A percentile compares a stretch with the other conserved stretches of the same genome.
phyloP scores from a whole-genome alignment of 2,113 vertebrate genomes.

The Osmerus eperlanus region DNA sequence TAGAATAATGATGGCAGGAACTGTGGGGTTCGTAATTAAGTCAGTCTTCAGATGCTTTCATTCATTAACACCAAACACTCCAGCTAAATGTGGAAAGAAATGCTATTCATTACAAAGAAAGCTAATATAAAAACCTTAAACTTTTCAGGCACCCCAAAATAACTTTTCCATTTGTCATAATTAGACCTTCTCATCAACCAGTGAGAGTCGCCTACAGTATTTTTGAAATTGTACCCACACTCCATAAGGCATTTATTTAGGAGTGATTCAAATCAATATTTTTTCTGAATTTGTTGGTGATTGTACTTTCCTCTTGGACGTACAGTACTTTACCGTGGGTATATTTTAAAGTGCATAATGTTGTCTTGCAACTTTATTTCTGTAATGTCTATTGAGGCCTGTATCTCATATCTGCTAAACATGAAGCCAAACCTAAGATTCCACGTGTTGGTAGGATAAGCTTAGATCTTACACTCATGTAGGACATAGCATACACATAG shows the following conservation, averaged over 20 bases:
- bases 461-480: neutral
- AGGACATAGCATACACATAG: constrained; percentile 49
- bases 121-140: constrained; percentile 45
- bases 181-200: constrained; percentile 64
- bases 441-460: too few species aligned
- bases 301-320: neutral
- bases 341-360: constrained; percentile 42
- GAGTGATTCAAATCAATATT: neutral
- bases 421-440: too few species aligned
- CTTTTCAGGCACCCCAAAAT: constrained; percentile 41
- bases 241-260: constrained; percentile 43
- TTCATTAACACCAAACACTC: constrained; percentile 74
- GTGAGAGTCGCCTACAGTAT: constrained; percentile 56
- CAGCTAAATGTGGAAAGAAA: constrained; percentile 62
- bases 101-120: constrained; percentile 62
- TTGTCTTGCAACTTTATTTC: constrained; percentile 23
- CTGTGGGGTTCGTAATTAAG: constrained; percentile 71
- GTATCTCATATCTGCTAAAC: too few species aligned
- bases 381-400: too few species aligned
- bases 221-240: constrained; percentile 55
- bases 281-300: neutral
- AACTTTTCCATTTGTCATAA: constrained; percentile 63
- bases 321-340: neutral
- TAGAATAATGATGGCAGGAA: constrained; percentile 66
- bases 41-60: constrained; percentile 75